Evolutionary conservation across 2,888 invertebrate genomes (phyloP).

Genomic region (Lobophora halterata): DNA sequence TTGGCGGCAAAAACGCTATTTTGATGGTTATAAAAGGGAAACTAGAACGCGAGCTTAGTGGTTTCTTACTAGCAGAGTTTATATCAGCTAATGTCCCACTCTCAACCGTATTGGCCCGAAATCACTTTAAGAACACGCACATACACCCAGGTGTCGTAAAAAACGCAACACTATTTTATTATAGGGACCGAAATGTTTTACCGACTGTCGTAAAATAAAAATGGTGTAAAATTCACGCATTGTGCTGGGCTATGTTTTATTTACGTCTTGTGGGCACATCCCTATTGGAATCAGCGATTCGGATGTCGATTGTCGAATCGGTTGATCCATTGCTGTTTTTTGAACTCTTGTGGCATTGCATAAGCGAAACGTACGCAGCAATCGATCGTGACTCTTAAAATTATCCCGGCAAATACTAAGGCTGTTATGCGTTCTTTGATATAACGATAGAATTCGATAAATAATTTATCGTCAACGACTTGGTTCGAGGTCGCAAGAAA

Average conservation of each 20-base stretch:
- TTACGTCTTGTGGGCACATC: slow-evolving; percentile 47
- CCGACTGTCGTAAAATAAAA: slow-evolving; percentile 70
- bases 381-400: slow-evolving; percentile 13
- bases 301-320: slow-evolving; percentile 28
- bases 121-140: slow-evolving; percentile 60
- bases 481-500: slow-evolving; percentile 22
- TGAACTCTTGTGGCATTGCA: slow-evolving; percentile 17
- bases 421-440: slow-evolving; percentile 10
- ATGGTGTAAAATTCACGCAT: slow-evolving; percentile 70
- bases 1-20: slow-evolving; percentile 19
- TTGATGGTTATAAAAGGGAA: slow-evolving; percentile 22
- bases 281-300: slow-evolving; percentile 47
- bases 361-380: slow-evolving; percentile 6
- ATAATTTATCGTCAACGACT: slow-evolving; percentile 33
- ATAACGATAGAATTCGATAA: slow-evolving; percentile 24
- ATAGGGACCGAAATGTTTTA: slow-evolving; percentile 68
- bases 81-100: slow-evolving; percentile 39
- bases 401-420: slow-evolving; percentile 11
- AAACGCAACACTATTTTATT: slow-evolving; percentile 66
- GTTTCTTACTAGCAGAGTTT: slow-evolving; percentile 31
- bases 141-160: slow-evolving; percentile 66
- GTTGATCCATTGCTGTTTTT: slow-evolving; percentile 23
- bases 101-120: slow-evolving; percentile 43
- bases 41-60: slow-evolving; percentile 27
- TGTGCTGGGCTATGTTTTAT: slow-evolving; percentile 57